phyloP scores from a whole-genome alignment of 1,140 invertebrate genomes.

The Aphelinus certus region DNA sequence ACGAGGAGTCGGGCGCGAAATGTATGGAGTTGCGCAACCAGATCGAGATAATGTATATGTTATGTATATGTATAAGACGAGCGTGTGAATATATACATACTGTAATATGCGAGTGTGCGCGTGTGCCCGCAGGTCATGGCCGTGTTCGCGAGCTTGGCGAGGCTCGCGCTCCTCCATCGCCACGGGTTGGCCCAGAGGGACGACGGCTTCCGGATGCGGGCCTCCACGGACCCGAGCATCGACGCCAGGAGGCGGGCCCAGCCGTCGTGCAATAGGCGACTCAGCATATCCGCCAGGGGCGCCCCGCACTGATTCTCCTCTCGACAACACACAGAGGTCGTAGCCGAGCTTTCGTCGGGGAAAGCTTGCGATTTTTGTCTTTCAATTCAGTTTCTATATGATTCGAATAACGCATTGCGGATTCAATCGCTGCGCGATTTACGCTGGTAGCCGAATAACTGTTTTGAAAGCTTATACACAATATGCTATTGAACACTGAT shows the following conservation, averaged over 20 bases:
- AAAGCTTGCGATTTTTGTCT: not conserved
- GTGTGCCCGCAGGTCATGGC: slow-evolving; percentile 47
- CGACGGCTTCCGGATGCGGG: slow-evolving; percentile 67
- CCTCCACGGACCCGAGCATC: slow-evolving; percentile 69
- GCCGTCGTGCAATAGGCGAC: slow-evolving; percentile 50
- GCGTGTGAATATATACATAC: not conserved
- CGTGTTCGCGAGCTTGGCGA: slow-evolving; percentile 44
- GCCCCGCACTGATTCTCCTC: not conserved
- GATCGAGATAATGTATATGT: no score
- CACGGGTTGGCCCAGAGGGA: not conserved
- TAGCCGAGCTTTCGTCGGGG: not conserved
- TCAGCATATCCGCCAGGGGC: slow-evolving; percentile 61
- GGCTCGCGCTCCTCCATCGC: slow-evolving; percentile 28
- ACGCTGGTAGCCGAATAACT: not conserved
- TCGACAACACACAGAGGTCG: not conserved
- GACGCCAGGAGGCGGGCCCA: slow-evolving; percentile 32
- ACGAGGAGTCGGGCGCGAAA: no score
- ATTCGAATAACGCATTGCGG: not conserved
- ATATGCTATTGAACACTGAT: no score
- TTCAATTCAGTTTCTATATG: not conserved
- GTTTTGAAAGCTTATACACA: no score
- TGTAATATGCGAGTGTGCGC: not conserved
- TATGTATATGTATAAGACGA: no score
- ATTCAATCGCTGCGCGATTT: not conserved
- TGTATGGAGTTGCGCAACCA: no score